Base-by-base conservation (phyloP, 2,888 invertebrate genomes). In the Hirudinaria manillensis region DNA sequence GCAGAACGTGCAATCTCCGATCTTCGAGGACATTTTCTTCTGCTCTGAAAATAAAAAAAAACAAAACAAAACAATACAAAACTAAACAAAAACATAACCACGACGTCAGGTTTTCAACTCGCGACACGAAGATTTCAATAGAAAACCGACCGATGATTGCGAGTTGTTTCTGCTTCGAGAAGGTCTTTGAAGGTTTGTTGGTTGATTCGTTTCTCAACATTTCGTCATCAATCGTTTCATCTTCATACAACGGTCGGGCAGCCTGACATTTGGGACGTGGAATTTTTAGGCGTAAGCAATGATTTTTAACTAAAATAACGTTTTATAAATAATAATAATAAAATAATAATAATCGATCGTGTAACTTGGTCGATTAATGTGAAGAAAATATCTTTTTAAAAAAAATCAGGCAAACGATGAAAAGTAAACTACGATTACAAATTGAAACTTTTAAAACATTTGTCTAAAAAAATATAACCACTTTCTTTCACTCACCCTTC, bases 1-100 rank as follows among this genome's bases (percentile, higher is more conserved):
- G 85, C 98, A 98, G 83, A 89, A 89, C 74, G 88, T 87, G 85
- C 98, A 98, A 77, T 84, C 90, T 76, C 93, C 93, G 81, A 96
- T 85, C 70, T 90, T 89, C 79, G 88, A 89, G 55, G 89, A 88
- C 79, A 91, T 87, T 78, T 82, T 82, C 67, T 79, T 87, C 82
- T 94, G 92, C 81, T 94, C 91, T 81, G 81, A 32, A 45, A 45
- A 45, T 10, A 1, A 16, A 1, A 45, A 45, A 45, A 45, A 4
- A 45, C 16, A 6, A 10, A n/a, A n/a, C n/a, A n/a, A n/a, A n/a
- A n/a, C n/a, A n/a, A n/a, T n/a, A n/a, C n/a, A n/a, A n/a, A n/a
- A n/a, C n/a, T n/a, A n/a, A n/a, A n/a, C n/a, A n/a, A n/a, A n/a
- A n/a, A n/a, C n/a, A 85, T 84, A 72, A 51, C 67, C 70, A 76